phyloP scores from a whole-genome alignment of 2,888 invertebrate genomes.

The Coronaproctus castanopsis region DNA sequence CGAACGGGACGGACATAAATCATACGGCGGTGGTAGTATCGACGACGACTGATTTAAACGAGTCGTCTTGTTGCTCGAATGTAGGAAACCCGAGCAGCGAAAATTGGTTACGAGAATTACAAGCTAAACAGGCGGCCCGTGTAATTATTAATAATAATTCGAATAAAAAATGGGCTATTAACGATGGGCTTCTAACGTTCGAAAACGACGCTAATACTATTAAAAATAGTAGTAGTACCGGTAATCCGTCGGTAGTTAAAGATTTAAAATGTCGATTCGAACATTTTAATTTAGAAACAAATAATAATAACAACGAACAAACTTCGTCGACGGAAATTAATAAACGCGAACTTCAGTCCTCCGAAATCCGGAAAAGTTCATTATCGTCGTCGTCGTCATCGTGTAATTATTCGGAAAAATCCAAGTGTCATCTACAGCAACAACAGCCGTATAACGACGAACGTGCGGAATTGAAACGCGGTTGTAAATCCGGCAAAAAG shows the following conservation, averaged over 20 bases:
- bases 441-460: background rate
- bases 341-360: background rate
- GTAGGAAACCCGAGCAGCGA: constrained; percentile 36
- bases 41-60: constrained; percentile 25
- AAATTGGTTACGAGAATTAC: constrained; percentile 55
- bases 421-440: no score
- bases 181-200: background rate
- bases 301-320: constrained; percentile 20
- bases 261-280: constrained; percentile 70
- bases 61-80: constrained; percentile 26
- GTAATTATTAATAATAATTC: no score
- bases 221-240: background rate
- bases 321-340: background rate
- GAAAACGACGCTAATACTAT: constrained; percentile 1
- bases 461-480: constrained; percentile 22
- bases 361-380: background rate
- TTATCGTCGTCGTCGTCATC: background rate
- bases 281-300: no score
- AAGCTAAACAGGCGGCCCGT: constrained; percentile 49
- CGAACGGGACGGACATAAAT: constrained; percentile 39
- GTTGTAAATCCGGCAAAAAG: constrained; percentile 57
- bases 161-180: constrained; percentile 1
- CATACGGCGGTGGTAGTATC: constrained; percentile 26
- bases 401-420: background rate
- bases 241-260: constrained; percentile 33